Evolutionary conservation across 1,140 invertebrate genomes (phyloP), one percentile per base, ranked within the genome.

Genomic region (Rhyzopertha dominica): DNA sequence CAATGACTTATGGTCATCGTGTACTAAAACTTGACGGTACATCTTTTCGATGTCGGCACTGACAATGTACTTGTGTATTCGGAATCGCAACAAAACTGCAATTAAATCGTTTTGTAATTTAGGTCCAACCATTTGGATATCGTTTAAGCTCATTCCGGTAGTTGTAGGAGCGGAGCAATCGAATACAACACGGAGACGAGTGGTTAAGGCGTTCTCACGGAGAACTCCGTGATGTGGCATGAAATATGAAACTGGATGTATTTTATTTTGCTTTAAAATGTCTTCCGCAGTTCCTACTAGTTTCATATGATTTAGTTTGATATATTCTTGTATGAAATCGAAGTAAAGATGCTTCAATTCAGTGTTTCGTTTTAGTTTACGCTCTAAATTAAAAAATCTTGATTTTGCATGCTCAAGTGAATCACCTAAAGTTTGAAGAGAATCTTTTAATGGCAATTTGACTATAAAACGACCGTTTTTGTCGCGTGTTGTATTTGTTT

Each of bases 181-280:
- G 32, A 67, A 66, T 1, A 67, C 64, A 3, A 61, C 55, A n/a
- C 64, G 52, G 1, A 66, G 28, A 17, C 51, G 55, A 4, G 63
- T 66, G 3, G 62, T 63, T 0, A 43, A 41, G 14, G 51, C 56
- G 3, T 58, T 37, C 22, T 59, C 56, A 3, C 54, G 51, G 3
- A 68, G 16, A 0, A 72, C 62, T 1, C 54, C 54, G 31, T 69
- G 67, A 58, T 74, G 71, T 4, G 69, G 66, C 10, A 73, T 42
- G 50, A 71, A 73, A 42, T 49, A 61, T 8, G 9, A 13, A n/a
- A 16, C 12, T 4, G 37, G 29, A 4, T 4, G 13, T 28, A 37
- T 17, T 4, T 38, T 16, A n/a, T 42, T 10, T 2, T 22, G 12
- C 5, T 43, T 17, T 12, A 48, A 5, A 17, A 36, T 48, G 17